Percentiles rank a stretch among this genome's conserved stretches.
These are phyloP conservation scores for Drosophila stalkeri DNA, from an alignment of 2,888 invertebrate genomes.

Conservation along the genomic window DNA sequence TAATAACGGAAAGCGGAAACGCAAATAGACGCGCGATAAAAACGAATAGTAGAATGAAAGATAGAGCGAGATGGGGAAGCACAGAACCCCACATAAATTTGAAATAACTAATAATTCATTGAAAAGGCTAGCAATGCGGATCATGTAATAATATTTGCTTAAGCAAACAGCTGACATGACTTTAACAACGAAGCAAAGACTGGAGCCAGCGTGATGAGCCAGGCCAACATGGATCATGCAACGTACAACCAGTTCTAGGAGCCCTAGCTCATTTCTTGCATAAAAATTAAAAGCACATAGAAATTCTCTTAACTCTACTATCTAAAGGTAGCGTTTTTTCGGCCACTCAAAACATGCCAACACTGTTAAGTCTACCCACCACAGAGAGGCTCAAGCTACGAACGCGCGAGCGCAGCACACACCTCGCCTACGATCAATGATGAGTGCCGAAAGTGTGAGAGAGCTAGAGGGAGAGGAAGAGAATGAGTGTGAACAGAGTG, in stretches of 20 bases:
- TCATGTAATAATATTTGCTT: constrained; percentile 76
- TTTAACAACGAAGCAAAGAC: constrained; percentile 31
- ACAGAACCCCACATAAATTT: constrained; percentile 68
- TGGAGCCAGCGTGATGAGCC: not conserved
- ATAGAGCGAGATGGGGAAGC: constrained; percentile 8
- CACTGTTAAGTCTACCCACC: constrained; percentile 21
- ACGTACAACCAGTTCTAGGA: not conserved
- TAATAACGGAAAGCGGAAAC: constrained; percentile 73
- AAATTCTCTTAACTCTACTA: not conserved
- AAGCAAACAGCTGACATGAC: constrained; percentile 73
- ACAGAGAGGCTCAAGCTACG: constrained; percentile 1
- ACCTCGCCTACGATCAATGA: constrained; percentile 5
- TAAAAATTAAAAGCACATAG: not conserved
- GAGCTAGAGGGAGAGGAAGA: not conserved
- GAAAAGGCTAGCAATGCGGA: constrained; percentile 45
- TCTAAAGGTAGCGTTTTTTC: not conserved
- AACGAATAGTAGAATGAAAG: constrained; percentile 22
- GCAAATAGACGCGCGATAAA: constrained; percentile 76
- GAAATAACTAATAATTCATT: constrained; percentile 74
- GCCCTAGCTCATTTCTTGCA: not conserved
- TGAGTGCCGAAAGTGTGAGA: not conserved
- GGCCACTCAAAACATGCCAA: not conserved
- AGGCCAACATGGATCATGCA: constrained; percentile 21
- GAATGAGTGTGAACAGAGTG: constrained; percentile 1
- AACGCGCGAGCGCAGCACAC: constrained; percentile 4